Evolutionary conservation across 2,797 vertebrate species (phyloP).

Genomic region (Rhinichthys osculus): DNA sequence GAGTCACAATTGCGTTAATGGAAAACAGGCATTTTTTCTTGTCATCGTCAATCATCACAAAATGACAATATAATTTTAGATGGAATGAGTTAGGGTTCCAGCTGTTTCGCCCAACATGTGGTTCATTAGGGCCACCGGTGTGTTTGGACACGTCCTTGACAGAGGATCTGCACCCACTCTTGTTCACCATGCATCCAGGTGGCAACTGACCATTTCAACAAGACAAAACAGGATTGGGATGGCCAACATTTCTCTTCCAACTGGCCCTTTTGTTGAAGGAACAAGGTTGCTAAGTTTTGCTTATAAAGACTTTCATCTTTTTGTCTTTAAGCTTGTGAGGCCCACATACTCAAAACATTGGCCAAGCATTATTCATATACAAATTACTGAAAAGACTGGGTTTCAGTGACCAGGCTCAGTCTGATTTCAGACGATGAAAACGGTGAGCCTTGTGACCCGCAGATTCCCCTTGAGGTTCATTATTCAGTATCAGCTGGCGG

Average conservation of each 20-base stretch:
- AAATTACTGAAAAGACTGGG: background rate
- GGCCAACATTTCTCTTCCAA: background rate
- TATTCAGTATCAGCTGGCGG: slow-evolving; percentile 51
- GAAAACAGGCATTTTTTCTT: background rate
- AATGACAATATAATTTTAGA: background rate
- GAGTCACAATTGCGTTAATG: background rate
- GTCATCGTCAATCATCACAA: background rate
- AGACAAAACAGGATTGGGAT: slow-evolving; percentile 27
- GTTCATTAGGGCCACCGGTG: background rate
- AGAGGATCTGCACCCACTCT: background rate
- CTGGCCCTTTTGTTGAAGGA: background rate
- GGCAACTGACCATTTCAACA: slow-evolving; percentile 8
- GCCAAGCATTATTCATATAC: background rate
- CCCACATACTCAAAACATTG: background rate
- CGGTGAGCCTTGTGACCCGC: slow-evolving; percentile 48
- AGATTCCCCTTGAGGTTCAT: slow-evolving; percentile 52
- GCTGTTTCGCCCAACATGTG: background rate
- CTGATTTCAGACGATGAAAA: slow-evolving; percentile 12
- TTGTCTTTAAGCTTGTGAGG: background rate
- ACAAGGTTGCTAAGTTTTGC: background rate
- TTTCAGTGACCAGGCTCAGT: slow-evolving; percentile 4
- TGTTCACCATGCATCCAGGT: slow-evolving; percentile 15
- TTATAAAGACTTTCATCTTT: background rate
- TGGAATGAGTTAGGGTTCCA: background rate
- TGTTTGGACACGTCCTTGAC: background rate